phyloP scores from a whole-genome alignment of 35 echinoderm and acorn worm species.

The Strongylocentrotus purpuratus region DNA sequence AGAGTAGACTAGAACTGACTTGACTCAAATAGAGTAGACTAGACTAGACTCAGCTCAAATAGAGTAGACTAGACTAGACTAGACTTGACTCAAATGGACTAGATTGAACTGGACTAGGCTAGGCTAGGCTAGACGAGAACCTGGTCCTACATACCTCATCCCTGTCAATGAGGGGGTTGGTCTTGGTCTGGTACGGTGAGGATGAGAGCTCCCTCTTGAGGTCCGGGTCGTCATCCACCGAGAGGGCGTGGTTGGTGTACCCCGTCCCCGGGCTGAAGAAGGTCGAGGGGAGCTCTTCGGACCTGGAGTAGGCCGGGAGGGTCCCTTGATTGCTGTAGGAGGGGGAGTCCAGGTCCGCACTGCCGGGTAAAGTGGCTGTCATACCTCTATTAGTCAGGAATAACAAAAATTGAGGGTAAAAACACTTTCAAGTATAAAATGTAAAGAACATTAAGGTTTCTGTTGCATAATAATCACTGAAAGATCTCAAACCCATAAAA shows the following conservation, averaged over 20 bases:
- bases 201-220: slow-evolving; percentile 32
- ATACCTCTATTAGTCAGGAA: not conserved
- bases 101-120: not conserved
- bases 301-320: slow-evolving; percentile 12
- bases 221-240: slow-evolving; percentile 24
- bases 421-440: no score
- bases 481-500: no score
- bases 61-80: no score
- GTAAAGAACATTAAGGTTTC: no score
- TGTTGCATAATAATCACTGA: no score
- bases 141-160: slow-evolving; percentile 41
- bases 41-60: not conserved
- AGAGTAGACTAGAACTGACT: no score
- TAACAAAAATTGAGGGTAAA: not conserved
- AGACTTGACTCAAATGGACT: not conserved
- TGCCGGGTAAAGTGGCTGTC: slow-evolving; percentile 17
- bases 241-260: slow-evolving; percentile 37
- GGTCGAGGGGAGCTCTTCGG: not conserved
- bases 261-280: slow-evolving; percentile 20
- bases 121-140: not conserved
- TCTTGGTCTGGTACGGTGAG: not conserved
- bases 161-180: not conserved
- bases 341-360: slow-evolving; percentile 17
- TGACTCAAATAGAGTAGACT: not conserved
- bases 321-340: slow-evolving; percentile 43